Evolutionary conservation across 2,888 invertebrate species (phyloP), one percentile per base, ranked within the genome.

Genomic region (Polylopha cassiicola): DNA sequence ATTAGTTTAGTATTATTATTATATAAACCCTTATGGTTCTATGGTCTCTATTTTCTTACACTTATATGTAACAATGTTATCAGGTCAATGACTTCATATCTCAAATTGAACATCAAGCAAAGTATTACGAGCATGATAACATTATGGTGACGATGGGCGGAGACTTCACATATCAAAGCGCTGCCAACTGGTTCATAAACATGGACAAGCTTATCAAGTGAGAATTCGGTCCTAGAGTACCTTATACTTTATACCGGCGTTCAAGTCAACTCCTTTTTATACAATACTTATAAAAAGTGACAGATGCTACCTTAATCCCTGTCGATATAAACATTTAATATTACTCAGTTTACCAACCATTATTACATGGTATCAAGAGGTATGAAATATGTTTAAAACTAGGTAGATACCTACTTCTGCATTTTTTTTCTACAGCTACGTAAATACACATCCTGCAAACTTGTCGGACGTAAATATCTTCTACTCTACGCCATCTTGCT

Each of bases 71-170:
- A 36, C 27, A 21, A 33, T 41, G 43, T 37, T 55, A 57, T 2
- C 53, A 88, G 87, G 82, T 87, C 1, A 73, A 75, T 44, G 82
- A 86, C 17, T 92, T 92, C 61, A 76, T 90, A 53, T 57, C 79
- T 0, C 90, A 88, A 56, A 86, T 89, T 28, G 79, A 85, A 39
- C 70, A 73, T 3, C 91, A 95, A 86, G 88, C 91, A 0, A 75
- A 82, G 23, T 85, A 87, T 49, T 94, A 92, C 65, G 88, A 89
- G 34, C 92, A 95, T 10, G 92, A 94, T 62, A 93, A 96, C 61
- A 87, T 96, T 1, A 88, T 95, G 65, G 86, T 97, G 49, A 93
- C 96, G 0, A 96, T 97, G 96, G 97, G 97, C 0, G 92, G 92
- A 34, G 97, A 97, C 81, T 97, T 97, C 69, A 92, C 93, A 9